Conservation (phyloP, 2,113 vertebrate species). For the Nansenia antarctica region DNA sequence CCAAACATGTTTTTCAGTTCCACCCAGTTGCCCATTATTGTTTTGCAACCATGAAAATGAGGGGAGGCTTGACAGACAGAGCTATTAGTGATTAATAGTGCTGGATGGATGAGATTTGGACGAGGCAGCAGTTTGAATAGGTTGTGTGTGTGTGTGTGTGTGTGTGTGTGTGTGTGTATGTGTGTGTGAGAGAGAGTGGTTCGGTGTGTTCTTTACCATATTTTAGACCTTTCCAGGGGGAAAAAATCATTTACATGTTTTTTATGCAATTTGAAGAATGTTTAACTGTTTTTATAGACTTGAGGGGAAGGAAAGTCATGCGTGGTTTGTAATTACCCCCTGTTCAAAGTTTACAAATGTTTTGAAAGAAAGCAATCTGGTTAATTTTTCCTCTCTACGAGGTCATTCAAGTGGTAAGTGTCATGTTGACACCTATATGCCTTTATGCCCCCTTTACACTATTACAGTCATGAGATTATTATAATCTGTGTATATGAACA, state of each 20-base stretch:
- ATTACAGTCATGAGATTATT: too few relatives aligned
- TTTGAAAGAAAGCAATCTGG: conserved; percentile 65
- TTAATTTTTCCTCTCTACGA: conserved; percentile 62
- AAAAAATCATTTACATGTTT: conserved; percentile 65
- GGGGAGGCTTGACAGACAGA: conserved; percentile 44
- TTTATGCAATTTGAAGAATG: conserved; percentile 62
- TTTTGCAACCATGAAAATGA: conserved; percentile 50
- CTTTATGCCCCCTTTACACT: not conserved
- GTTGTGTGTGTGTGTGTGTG: conserved; percentile 30
- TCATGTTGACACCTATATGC: not conserved
- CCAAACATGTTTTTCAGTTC: conserved; percentile 11
- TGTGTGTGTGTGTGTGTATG: too few relatives aligned
- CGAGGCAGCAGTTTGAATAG: conserved; percentile 45
- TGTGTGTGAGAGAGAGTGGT: too few relatives aligned
- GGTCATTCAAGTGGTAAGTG: conserved; percentile 31
- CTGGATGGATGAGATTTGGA: conserved; percentile 40
- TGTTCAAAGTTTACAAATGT: conserved; percentile 72
- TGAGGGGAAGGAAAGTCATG: conserved; percentile 65
- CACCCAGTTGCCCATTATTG: conserved; percentile 52
- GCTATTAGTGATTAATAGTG: conserved; percentile 64
- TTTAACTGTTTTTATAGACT: conserved; percentile 67
- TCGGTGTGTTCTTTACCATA: conserved; percentile 44
- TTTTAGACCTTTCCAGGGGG: conserved; percentile 38
- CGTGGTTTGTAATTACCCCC: conserved; percentile 68
- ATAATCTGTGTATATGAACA: not conserved